These are phyloP conservation scores for Cylloceria caligata DNA, from an alignment of 2,888 invertebrate species.

Conservation along the genomic window DNA sequence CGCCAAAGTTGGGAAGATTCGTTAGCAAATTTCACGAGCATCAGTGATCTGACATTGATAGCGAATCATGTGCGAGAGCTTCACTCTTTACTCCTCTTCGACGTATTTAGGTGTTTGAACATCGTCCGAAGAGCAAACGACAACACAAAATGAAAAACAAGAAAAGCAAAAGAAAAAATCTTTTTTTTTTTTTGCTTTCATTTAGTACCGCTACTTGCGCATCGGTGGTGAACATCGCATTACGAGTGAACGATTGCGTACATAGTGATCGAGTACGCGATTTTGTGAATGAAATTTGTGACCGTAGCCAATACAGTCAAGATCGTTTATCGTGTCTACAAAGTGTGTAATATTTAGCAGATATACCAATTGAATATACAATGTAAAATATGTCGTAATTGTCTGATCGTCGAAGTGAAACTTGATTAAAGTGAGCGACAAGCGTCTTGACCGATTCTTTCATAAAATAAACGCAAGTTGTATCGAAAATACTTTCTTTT, in stretches of 20 bases:
- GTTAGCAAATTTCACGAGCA: slow-evolving; percentile 23
- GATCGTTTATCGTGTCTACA: slow-evolving; percentile 37
- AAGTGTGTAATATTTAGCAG: slow-evolving; percentile 45
- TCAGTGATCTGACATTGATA: slow-evolving; percentile 18
- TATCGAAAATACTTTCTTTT: background rate
- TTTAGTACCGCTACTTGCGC: slow-evolving; percentile 8
- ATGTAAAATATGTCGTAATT: slow-evolving; percentile 67
- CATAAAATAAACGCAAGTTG: no score
- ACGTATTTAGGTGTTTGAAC: slow-evolving; percentile 46
- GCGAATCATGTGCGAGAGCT: slow-evolving; percentile 42
- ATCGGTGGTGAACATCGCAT: slow-evolving; percentile 27
- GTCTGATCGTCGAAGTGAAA: slow-evolving; percentile 63
- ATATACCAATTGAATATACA: slow-evolving; percentile 28
- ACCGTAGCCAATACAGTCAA: slow-evolving; percentile 20
- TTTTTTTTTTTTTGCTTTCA: slow-evolving; percentile 26
- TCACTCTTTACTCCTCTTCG: slow-evolving; percentile 15
- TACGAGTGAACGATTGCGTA: slow-evolving; percentile 44
- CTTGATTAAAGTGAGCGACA: background rate
- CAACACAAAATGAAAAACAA: background rate
- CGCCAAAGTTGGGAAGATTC: slow-evolving; percentile 5
- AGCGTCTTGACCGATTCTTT: no score
- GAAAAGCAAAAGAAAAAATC: slow-evolving; percentile 36
- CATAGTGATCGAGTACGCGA: slow-evolving; percentile 37
- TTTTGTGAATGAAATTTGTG: slow-evolving; percentile 49
- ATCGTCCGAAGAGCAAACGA: slow-evolving; percentile 18